These are phyloP conservation scores for Zelostemma sp. DNA, from an alignment of 1,140 invertebrate species.

Conservation along the genomic window DNA sequence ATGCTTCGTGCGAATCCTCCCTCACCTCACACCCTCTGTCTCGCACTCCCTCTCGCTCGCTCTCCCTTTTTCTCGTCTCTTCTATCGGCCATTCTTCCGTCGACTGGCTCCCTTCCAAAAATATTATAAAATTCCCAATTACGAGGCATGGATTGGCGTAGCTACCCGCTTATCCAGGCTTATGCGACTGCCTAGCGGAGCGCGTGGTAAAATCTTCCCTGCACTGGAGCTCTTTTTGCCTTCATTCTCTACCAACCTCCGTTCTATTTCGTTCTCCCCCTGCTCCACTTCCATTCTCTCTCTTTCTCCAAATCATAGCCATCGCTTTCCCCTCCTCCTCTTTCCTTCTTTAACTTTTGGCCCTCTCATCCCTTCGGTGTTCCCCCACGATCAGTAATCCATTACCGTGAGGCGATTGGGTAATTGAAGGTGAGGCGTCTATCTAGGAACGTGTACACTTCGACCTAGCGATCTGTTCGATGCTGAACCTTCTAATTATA, in stretches of 20 bases:
- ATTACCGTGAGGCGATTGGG: slow-evolving; percentile 65
- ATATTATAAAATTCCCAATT: slow-evolving; percentile 69
- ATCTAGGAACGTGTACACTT: slow-evolving; percentile 55
- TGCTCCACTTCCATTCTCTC: slow-evolving; percentile 20
- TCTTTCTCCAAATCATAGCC: not conserved
- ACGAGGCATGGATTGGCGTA: slow-evolving; percentile 65
- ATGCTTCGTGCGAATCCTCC: slow-evolving; percentile 40
- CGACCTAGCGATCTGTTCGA: slow-evolving; percentile 58
- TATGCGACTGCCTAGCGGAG: slow-evolving; percentile 43
- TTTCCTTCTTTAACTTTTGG: slow-evolving; percentile 10
- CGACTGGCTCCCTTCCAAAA: slow-evolving; percentile 67
- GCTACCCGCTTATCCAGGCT: slow-evolving; percentile 46
- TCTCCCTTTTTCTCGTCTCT: slow-evolving; percentile 28
- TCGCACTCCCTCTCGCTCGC: slow-evolving; percentile 26
- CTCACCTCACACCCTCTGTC: not conserved
- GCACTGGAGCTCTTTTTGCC: slow-evolving; percentile 27
- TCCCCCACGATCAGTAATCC: slow-evolving; percentile 62
- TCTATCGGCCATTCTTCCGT: slow-evolving; percentile 37
- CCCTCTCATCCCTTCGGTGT: slow-evolving; percentile 34
- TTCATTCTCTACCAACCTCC: slow-evolving; percentile 32
- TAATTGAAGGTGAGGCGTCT: slow-evolving; percentile 64
- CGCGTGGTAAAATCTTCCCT: slow-evolving; percentile 42
- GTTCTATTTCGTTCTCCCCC: slow-evolving; percentile 17
- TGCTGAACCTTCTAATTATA: slow-evolving; percentile 67
- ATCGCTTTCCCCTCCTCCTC: too few species aligned